A percentile compares a stretch with the other conserved stretches of the same genome.
Evolutionary conservation across 2,888 invertebrate genomes (phyloP).

Genomic region (Eupithecia subfuscata): DNA sequence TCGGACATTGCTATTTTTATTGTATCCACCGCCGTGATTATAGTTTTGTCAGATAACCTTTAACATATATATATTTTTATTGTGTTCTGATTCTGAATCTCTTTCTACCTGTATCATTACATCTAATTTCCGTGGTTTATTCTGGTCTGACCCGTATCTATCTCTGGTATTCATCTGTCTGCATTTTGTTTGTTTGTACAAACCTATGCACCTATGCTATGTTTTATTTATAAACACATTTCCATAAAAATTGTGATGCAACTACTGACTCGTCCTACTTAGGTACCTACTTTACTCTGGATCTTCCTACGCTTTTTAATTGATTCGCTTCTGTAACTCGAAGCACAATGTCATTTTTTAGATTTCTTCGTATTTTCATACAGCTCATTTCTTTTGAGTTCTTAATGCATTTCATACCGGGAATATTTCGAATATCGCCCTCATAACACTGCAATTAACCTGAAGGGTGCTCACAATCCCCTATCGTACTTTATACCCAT

Average conservation of each 20-base stretch:
- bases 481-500: constrained; percentile 47
- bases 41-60: neutral
- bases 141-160: constrained; percentile 51
- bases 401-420: neutral
- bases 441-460: constrained; percentile 41
- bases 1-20: constrained; percentile 24
- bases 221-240: constrained; percentile 49
- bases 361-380: constrained; percentile 14
- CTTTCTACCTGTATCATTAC: neutral
- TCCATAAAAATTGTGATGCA: constrained; percentile 42
- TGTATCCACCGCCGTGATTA: neutral
- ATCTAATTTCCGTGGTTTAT: constrained; percentile 43
- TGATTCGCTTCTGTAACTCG: neutral
- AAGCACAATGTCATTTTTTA: constrained; percentile 20
- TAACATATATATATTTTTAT: neutral
- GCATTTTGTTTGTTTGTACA: constrained; percentile 51
- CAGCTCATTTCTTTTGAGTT: constrained; percentile 7
- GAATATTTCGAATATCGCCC: constrained; percentile 10
- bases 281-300: constrained; percentile 7
- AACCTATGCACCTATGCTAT: constrained; percentile 42
- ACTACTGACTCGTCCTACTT: constrained; percentile 19
- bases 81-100: neutral
- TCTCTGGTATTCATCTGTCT: constrained; percentile 63
- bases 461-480: constrained; percentile 45
- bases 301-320: constrained; percentile 9